These are phyloP conservation scores for Micoletzkya japonica DNA, from an alignment of 2,888 invertebrate species.

Conservation along the genomic window DNA sequence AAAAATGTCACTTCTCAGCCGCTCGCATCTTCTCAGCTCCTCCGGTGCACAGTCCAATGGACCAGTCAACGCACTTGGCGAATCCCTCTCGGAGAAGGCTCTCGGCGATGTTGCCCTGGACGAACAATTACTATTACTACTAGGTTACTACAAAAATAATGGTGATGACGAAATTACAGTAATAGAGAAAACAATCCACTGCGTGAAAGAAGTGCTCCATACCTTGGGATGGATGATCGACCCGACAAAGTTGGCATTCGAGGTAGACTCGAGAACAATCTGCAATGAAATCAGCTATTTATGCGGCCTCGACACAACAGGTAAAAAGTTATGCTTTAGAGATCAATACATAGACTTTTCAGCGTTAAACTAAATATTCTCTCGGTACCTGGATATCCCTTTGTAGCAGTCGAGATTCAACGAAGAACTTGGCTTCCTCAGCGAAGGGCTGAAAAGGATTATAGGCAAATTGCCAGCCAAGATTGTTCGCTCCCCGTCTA, in stretches of 20 bases:
- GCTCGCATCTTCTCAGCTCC: slow-evolving; percentile 81
- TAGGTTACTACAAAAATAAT: not conserved
- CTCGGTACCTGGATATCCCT: slow-evolving; percentile 78
- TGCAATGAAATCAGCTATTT: slow-evolving; percentile 73
- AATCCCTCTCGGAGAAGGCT: slow-evolving; percentile 84
- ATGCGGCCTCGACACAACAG: not conserved
- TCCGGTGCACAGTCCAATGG: slow-evolving; percentile 80
- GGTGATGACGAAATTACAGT: not conserved
- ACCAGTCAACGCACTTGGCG: slow-evolving; percentile 91
- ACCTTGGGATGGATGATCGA: slow-evolving; percentile 81
- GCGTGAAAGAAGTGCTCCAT: not conserved
- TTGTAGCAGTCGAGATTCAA: slow-evolving; percentile 87
- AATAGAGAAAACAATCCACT: too few species aligned
- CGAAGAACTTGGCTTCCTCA: slow-evolving; percentile 90
- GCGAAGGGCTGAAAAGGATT: slow-evolving; percentile 73
- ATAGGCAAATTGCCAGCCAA: too few species aligned
- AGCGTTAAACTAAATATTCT: not conserved
- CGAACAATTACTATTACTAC: slow-evolving; percentile 2
- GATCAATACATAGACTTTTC: not conserved
- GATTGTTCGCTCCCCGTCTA: too few species aligned
- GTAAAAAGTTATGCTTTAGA: not conserved
- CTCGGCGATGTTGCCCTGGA: slow-evolving; percentile 83
- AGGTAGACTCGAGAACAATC: slow-evolving; percentile 83
- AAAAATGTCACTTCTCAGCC: slow-evolving; percentile 74
- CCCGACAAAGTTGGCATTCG: slow-evolving; percentile 90